phyloP scores from a whole-genome alignment of 2,113 vertebrate genomes.

The rabbit (Oryctolagus cuniculus) region mOryCun1.1 NC_091448.1:34675001-34675500 shows the following conservation, averaged over 20 bases:
- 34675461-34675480: background rate
- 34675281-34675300: constrained; percentile 65
- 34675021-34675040: background rate
- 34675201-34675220: constrained; percentile 12
- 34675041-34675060: background rate
- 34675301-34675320: constrained; percentile 65
- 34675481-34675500: background rate
- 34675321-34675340: constrained; percentile 76
- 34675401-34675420: background rate
- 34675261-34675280: constrained; percentile 70
- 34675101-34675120: background rate
- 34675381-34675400: background rate
- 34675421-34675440: constrained; percentile 17
- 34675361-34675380: background rate
- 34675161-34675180: constrained; percentile 69
- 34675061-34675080: background rate
- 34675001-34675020: background rate
- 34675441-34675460: background rate
- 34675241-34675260: constrained; percentile 72
- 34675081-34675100: background rate
- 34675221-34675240: constrained; percentile 73
- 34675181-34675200: constrained; percentile 47
- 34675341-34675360: constrained; percentile 42
- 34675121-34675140: background rate
- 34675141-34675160: constrained; percentile 68